A percentile compares a stretch with the other conserved stretches of the same genome.
Conservation (phyloP, 1,140 invertebrate species). For the Drosophila santomea region DNA sequence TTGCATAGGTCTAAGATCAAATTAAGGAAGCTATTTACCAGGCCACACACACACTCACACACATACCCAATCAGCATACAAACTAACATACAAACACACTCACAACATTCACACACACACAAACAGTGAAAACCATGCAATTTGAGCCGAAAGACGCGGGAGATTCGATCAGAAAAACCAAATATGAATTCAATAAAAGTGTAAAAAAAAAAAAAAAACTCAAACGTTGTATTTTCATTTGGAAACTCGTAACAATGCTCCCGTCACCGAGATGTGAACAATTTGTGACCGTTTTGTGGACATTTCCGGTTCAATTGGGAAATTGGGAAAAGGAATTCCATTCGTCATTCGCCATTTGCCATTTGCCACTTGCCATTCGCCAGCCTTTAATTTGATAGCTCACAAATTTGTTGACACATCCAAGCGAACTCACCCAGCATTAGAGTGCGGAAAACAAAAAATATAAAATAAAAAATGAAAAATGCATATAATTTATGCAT, state of each 20-base stretch:
- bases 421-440: slow-evolving; percentile 15
- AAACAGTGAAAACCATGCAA: slow-evolving; percentile 10
- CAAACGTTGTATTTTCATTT: slow-evolving; percentile 35
- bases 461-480: slow-evolving; percentile 26
- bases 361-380: not conserved
- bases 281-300: slow-evolving; percentile 5
- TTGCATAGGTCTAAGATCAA: slow-evolving; percentile 42
- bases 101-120: not conserved
- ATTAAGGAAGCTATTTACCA: slow-evolving; percentile 32
- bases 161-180: slow-evolving; percentile 40
- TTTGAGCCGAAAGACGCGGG: slow-evolving; percentile 19
- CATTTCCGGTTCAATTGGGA: slow-evolving; percentile 16
- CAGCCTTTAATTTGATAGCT: slow-evolving; percentile 34
- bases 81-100: not conserved
- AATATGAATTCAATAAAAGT: slow-evolving; percentile 64
- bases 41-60: slow-evolving; percentile 7
- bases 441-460: slow-evolving; percentile 14
- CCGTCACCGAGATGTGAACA: not conserved
- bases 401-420: slow-evolving; percentile 31
- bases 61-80: not conserved
- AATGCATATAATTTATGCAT: slow-evolving; percentile 40
- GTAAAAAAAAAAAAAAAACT: slow-evolving; percentile 56
- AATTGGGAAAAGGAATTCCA: slow-evolving; percentile 16
- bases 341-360: not conserved
- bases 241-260: not conserved